These are phyloP conservation scores for Marcusenius ussheri DNA, from an alignment of 2,113 vertebrate genomes.

Conservation along the genomic window DNA sequence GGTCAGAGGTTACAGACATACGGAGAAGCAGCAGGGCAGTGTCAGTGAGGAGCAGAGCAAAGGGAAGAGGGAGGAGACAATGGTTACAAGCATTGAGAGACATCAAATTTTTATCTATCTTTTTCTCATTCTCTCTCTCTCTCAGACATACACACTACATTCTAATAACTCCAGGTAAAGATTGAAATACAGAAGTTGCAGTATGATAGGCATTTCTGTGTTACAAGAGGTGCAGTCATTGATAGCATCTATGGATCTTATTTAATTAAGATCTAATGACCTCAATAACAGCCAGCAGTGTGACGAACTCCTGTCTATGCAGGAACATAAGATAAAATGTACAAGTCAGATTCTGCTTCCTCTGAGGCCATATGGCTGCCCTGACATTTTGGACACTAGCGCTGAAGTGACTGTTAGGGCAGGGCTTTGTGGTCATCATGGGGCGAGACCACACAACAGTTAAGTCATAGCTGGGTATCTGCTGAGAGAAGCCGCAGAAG, in stretches of 20 bases:
- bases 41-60: conserved; percentile 35
- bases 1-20: conserved; percentile 44
- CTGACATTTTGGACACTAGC: not conserved
- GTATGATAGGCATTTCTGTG: not conserved
- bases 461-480: conserved; percentile 57
- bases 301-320: not conserved
- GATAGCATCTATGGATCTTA: not conserved
- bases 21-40: conserved; percentile 19
- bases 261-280: not conserved
- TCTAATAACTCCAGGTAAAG: not conserved
- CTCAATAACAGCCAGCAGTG: not conserved
- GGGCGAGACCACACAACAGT: not conserved
- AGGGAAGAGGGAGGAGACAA: conserved; percentile 62
- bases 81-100: conserved; percentile 43
- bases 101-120: not conserved
- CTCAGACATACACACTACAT: not conserved
- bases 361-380: not conserved
- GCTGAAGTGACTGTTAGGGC: not conserved
- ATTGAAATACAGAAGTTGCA: not conserved
- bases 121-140: not conserved
- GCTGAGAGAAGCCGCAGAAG: conserved; percentile 97
- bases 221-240: not conserved
- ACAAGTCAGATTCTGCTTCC: not conserved
- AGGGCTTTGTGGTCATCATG: conserved; percentile 20
- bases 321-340: not conserved